phyloP scores from a whole-genome alignment of 1,140 invertebrate genomes.

The Neomicropteryx cornuta region DNA sequence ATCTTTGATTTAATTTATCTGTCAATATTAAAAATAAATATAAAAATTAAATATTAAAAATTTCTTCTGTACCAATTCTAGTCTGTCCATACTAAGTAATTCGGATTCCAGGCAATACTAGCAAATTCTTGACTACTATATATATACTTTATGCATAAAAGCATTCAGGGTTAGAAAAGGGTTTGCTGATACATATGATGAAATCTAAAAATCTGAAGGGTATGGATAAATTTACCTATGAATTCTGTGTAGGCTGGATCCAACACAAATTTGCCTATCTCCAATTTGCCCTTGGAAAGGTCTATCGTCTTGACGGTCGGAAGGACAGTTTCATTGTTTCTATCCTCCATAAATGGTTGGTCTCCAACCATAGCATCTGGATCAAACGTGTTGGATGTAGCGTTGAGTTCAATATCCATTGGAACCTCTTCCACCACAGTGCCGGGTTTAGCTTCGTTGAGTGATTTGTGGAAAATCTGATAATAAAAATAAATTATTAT shows the following conservation, averaged over 20 bases:
- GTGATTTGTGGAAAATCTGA: constrained; percentile 72
- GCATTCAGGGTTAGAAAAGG: too few relatives aligned
- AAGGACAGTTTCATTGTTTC: constrained; percentile 41
- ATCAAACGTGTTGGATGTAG: constrained; percentile 23
- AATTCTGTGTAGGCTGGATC: constrained; percentile 84
- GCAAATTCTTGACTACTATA: too few relatives aligned
- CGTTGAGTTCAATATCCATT: constrained; percentile 12
- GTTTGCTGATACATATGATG: too few relatives aligned
- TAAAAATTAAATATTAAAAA: too few relatives aligned
- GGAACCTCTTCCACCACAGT: constrained; percentile 30
- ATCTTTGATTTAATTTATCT: too few relatives aligned
- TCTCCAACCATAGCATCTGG: constrained; percentile 32
- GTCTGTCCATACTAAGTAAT: too few relatives aligned
- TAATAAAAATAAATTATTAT: too few relatives aligned
- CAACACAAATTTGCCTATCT: constrained; percentile 68
- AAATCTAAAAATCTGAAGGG: too few relatives aligned
- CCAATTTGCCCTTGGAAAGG: constrained; percentile 45
- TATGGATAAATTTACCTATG: constrained; percentile 58
- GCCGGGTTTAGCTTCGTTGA: constrained; percentile 42
- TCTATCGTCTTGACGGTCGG: constrained; percentile 40
- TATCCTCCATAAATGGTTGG: constrained; percentile 42
- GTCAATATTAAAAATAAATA: too few relatives aligned
- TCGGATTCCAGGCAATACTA: too few relatives aligned
- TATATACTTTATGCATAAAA: too few relatives aligned
- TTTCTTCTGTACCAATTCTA: too few relatives aligned